Evolutionary conservation across 2,113 vertebrate genomes (phyloP), one percentile per base, ranked within the genome.

Genomic region (Spermophilus dauricus): DNA sequence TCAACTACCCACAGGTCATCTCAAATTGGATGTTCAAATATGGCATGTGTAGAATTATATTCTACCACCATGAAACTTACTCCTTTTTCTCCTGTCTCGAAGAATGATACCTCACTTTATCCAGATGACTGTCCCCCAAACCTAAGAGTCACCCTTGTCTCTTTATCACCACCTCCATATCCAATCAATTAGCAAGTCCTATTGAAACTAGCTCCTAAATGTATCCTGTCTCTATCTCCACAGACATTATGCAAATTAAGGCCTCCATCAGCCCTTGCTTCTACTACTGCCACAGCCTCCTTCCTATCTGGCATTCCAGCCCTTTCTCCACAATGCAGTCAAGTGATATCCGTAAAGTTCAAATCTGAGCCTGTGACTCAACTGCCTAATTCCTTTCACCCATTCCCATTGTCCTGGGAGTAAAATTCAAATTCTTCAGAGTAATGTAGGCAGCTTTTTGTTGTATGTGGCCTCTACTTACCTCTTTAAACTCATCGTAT

Each of bases 371-470:
- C 67, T 18, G 16, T 42, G 53, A 86, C 18, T 90, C 85, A 76
- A 42, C 32, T 61, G 34, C 42, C 39, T 37, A 8, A 39, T 91
- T 86, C 34, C 70, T 84, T 90, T 93, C 34, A 7, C 6, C 0
- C 4, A 6, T 24, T 92, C 32, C 78, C 61, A 48, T 53, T 72
- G 61, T 83, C 70, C 37, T 91, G 3, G 37, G 58, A 92, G 28
- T 48, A 90, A 84, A 86, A 78, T 82, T 91, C 73, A 58, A 73
- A 69, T 76, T 87, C 67, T 91, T 53, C n/a, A 34, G 72, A 45
- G 32, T 86, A 34, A 81, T 37, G 32, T 53, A 4, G 18, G 11
- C 30, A 82, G 56, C 4, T 58, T 96, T 61, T 48, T 7, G 5
- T 39, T 78, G 73, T 53, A 11, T 91, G 89, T 81, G 70, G 61